Conservation (phyloP, 2,797 vertebrate species). For the Peromyscus aztecus region DNA sequence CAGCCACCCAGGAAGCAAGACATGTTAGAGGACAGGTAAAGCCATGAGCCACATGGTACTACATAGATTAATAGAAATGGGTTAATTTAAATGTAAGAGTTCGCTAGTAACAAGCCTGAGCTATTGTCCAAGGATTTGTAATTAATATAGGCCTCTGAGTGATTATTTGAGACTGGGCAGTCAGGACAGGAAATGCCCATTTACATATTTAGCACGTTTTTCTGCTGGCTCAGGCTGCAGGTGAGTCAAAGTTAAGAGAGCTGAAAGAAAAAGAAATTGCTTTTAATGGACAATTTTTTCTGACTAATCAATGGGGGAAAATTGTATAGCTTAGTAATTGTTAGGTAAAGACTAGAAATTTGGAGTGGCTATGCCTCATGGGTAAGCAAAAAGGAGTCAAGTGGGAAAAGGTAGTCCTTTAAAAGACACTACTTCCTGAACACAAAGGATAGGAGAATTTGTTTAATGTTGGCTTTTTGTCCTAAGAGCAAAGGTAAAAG, state of each 20-base stretch:
- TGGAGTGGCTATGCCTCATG: neutral
- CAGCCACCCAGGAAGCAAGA: too few relatives aligned
- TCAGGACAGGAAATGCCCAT: too few relatives aligned
- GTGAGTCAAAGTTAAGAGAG: neutral
- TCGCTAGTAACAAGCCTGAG: too few relatives aligned
- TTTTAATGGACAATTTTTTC: neutral
- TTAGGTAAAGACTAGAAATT: neutral
- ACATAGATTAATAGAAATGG: too few relatives aligned
- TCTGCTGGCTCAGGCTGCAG: neutral
- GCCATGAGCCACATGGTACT: too few relatives aligned
- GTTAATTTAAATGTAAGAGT: too few relatives aligned
- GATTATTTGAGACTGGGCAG: too few relatives aligned
- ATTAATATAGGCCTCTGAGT: too few relatives aligned
- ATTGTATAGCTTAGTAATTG: neutral
- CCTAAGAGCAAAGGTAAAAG: neutral
- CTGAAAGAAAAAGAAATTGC: neutral
- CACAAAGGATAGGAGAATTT: neutral
- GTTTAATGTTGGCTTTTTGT: neutral
- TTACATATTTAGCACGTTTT: too few relatives aligned
- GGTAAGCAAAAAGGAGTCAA: neutral
- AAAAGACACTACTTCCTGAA: neutral
- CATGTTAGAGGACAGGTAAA: too few relatives aligned
- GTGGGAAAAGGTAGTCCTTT: neutral
- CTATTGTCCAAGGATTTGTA: too few relatives aligned
- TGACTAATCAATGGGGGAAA: neutral